These are phyloP conservation scores for Coccyzus lansbergi DNA, from an alignment of 2,797 vertebrate genomes.

Conservation along the genomic window DNA sequence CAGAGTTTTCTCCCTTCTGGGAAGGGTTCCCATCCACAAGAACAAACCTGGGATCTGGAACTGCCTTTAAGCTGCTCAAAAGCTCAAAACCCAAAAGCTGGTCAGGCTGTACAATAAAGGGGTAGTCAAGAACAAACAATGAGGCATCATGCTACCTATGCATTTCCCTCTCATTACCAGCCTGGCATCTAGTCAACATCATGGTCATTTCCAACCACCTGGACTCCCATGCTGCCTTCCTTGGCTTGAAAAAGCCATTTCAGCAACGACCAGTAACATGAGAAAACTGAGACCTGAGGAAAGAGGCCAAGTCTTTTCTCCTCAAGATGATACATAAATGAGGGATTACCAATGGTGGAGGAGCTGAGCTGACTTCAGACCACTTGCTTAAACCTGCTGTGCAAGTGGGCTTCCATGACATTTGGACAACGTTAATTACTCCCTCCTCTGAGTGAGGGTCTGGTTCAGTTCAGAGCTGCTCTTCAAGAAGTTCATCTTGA, in stretches of 20 bases:
- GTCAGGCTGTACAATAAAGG: neutral
- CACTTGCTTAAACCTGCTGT: neutral
- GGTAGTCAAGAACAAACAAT: neutral
- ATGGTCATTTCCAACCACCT: neutral
- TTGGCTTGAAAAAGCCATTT: neutral
- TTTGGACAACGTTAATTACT: neutral
- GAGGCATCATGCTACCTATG: neutral
- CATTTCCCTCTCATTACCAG: neutral
- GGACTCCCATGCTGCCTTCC: neutral
- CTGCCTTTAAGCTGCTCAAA: neutral
- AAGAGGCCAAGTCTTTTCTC: neutral
- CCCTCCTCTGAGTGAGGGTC: neutral
- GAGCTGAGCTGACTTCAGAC: neutral
- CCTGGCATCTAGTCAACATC: neutral
- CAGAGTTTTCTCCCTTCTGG: conserved; percentile 41
- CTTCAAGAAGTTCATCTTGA: neutral
- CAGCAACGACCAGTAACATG: neutral
- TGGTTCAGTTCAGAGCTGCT: neutral
- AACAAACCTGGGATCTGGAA: conserved; percentile 23
- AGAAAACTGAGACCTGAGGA: neutral
- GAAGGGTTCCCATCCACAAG: conserved; percentile 35
- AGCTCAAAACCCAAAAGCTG: neutral
- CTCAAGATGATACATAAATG: fast-evolving
- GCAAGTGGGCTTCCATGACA: neutral
- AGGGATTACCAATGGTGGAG: neutral